These are phyloP conservation scores for Anagyrus pseudococci DNA, from an alignment of 2,888 invertebrate species.

Conservation along the genomic window DNA sequence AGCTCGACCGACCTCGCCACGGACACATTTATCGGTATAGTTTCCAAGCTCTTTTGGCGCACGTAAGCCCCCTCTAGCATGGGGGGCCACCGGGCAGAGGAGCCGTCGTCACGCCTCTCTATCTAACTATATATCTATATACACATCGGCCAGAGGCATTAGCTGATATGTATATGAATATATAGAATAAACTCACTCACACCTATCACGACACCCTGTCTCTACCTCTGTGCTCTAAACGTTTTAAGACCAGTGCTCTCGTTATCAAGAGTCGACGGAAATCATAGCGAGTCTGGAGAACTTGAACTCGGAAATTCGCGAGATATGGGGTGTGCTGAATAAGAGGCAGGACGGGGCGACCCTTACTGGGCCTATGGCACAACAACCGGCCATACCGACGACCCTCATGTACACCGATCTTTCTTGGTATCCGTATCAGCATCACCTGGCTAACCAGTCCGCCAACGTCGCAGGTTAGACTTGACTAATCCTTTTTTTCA, in stretches of 20 bases:
- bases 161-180: neutral
- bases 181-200: neutral
- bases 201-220: neutral
- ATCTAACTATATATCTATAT: no score
- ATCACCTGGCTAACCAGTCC: constrained; percentile 50
- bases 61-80: neutral
- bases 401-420: constrained; percentile 67
- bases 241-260: constrained; percentile 58
- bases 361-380: no score
- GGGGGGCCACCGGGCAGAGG: no score
- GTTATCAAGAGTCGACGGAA: constrained; percentile 72
- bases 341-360: constrained; percentile 64
- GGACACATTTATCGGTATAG: constrained; percentile 61
- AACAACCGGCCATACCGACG: constrained; percentile 63
- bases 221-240: neutral
- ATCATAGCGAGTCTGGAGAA: constrained; percentile 75
- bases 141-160: neutral
- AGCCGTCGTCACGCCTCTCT: no score
- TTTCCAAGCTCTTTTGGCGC: constrained; percentile 37
- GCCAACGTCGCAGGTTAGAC: constrained; percentile 52
- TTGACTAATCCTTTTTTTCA: neutral
- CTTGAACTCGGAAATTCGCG: constrained; percentile 74
- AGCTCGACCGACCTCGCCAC: constrained; percentile 74
- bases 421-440: constrained; percentile 64
- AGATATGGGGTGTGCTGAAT: constrained; percentile 73